Base-by-base conservation (phyloP, 2,888 invertebrate genomes). In the Theodoxus fluviatilis region DNA sequence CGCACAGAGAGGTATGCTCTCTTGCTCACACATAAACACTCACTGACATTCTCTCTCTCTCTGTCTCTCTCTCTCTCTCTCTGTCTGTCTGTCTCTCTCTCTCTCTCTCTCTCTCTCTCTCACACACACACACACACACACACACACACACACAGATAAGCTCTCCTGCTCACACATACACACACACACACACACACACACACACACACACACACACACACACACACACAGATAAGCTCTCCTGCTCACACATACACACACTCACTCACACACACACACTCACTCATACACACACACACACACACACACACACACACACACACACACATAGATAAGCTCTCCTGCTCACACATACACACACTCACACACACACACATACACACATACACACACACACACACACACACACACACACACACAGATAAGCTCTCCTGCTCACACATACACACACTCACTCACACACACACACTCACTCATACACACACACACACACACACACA, bases 351-450 rank as follows among this genome's bases (percentile, higher is more conserved):
- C 25, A 22, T 15, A 22, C 40, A 22, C 25, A n/a, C 9, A 22
- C 43, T 40, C 25, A 38, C 2, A 9, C 0, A 63, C 52, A 52
- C 52, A 52, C 52, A 52, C 52, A 52, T 12, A 52, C 52, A 52
- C 52, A 52, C 52, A 52, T 25, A 52, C 52, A 52, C 52, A 52
- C 52, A 52, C 52, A 52, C 28, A 31, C 9, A 31, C 28, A 59
- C 25, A 59, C 59, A 59, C 28, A 31, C 59, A 25, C 59, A 59
- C 15, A 7, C 55, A 67, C 12, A n/a, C 31, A 67, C 40, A 67
- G 22, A 52, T 31, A 37, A 35, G 22, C 25, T 9, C 40, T 9
- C 40, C 22, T 18, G 31, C 28, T 3, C 43, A 38, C 25, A 18
- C 15, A 2, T 2, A 31, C n/a, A 3, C 35, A 59, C 35, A 59